phyloP scores from a whole-genome alignment of 2,888 invertebrate species.

The Loripinus fragilis region DNA sequence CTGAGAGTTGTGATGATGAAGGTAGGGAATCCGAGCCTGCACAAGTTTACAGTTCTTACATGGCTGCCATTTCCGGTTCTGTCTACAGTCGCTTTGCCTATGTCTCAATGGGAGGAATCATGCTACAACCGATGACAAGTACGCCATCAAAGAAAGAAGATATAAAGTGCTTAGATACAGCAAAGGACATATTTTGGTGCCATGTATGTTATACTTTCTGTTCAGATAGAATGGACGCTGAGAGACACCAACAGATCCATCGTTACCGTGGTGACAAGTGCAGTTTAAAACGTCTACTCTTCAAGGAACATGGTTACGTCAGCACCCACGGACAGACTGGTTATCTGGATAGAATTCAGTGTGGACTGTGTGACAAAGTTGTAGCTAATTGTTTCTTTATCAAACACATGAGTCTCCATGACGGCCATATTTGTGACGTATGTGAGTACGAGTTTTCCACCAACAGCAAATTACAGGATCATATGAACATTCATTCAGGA shows the following conservation, averaged over 20 bases:
- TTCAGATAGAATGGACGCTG: constrained; percentile 38
- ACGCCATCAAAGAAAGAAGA: constrained; percentile 6
- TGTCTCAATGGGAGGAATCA: neutral
- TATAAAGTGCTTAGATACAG: neutral
- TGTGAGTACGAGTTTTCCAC: constrained; percentile 54
- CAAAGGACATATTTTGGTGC: constrained; percentile 45
- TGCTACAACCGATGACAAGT: constrained; percentile 18
- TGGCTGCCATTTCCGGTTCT: neutral
- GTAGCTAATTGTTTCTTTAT: constrained; percentile 56
- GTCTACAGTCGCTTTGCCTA: constrained; percentile 13
- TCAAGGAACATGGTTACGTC: constrained; percentile 39
- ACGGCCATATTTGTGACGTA: constrained; percentile 51
- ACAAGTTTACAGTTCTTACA: constrained; percentile 29
- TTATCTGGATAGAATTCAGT: constrained; percentile 45
- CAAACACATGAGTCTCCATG: constrained; percentile 53
- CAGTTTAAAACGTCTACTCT: constrained; percentile 30
- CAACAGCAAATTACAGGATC: constrained; percentile 55
- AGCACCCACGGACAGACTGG: constrained; percentile 38
- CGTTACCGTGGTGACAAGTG: constrained; percentile 27
- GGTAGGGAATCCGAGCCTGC: constrained; percentile 7
- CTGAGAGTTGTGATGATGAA: neutral
- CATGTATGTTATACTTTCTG: constrained; percentile 52
- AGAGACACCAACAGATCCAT: constrained; percentile 41
- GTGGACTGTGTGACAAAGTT: constrained; percentile 53
- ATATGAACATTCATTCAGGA: constrained; percentile 50